Conservation (phyloP, 2,113 vertebrate genomes). For the Grantiella picta region DNA sequence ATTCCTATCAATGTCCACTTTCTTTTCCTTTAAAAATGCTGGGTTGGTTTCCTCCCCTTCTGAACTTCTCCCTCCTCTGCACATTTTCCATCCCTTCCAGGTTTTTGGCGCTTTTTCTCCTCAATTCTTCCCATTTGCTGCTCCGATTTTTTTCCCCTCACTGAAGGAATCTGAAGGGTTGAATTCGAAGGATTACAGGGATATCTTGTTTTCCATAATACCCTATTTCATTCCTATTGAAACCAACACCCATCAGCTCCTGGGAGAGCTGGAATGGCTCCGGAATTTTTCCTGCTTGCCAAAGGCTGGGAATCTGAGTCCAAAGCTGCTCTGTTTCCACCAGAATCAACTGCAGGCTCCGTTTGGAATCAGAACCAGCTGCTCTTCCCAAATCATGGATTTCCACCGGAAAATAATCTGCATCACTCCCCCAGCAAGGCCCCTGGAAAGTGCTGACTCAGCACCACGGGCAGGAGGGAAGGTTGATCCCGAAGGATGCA, state of each 20-base stretch:
- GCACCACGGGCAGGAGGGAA: neutral
- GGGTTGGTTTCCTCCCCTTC: neutral
- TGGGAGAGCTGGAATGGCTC: neutral
- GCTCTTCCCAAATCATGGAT: neutral
- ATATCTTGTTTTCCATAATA: conserved; percentile 54
- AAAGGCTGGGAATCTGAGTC: neutral
- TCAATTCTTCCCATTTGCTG: neutral
- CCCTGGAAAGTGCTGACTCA: neutral
- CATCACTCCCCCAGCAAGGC: neutral
- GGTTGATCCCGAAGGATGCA: neutral
- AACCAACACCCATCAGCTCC: neutral
- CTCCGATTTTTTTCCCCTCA: neutral
- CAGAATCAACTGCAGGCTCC: neutral
- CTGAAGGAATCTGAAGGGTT: neutral
- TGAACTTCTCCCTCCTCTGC: neutral
- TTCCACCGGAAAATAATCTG: neutral
- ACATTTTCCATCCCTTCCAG: neutral
- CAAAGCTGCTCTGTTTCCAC: conserved; percentile 49
- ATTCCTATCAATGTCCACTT: neutral
- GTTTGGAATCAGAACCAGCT: conserved; percentile 2
- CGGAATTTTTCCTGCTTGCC: conserved; percentile 36
- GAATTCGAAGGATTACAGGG: conserved; percentile 45
- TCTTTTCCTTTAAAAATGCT: neutral
- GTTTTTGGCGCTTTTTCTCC: neutral
- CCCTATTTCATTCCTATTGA: conserved; percentile 41